These are phyloP conservation scores for Thermophis baileyi DNA, from an alignment of 2,113 vertebrate species.

Conservation along the genomic window DNA sequence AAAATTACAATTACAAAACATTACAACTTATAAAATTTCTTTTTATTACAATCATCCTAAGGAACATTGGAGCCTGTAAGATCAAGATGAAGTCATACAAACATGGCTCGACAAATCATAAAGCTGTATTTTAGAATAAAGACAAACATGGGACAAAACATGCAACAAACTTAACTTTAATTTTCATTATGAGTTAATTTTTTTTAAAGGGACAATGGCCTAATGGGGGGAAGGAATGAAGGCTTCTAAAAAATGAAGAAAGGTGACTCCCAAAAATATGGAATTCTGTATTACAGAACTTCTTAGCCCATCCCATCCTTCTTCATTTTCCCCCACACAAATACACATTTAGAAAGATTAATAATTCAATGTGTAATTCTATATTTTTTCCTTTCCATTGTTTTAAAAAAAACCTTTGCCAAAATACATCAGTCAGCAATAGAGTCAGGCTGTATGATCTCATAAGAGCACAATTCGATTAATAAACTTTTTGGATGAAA, in stretches of 20 bases:
- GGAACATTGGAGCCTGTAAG: too few species aligned
- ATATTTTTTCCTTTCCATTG: background rate
- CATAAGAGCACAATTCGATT: background rate
- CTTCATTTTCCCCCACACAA: background rate
- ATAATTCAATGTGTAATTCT: slow-evolving; percentile 33
- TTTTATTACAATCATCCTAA: background rate
- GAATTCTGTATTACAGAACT: background rate
- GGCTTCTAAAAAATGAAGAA: background rate
- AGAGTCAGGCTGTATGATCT: background rate
- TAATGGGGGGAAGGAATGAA: background rate
- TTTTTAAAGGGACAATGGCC: background rate
- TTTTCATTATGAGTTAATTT: background rate
- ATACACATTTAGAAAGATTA: background rate
- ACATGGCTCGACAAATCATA: background rate
- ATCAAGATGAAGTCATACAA: background rate
- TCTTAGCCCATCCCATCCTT: background rate
- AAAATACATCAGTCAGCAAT: background rate
- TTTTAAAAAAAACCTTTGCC: background rate
- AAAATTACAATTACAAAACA: background rate
- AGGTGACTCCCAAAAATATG: background rate
- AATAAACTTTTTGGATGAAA: background rate
- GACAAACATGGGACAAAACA: background rate
- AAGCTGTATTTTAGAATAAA: background rate
- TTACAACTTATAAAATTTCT: background rate
- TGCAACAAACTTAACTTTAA: background rate